A percentile compares a stretch with the other conserved stretches of the same genome.
Evolutionary conservation across 37 sponge, comb jelly and placozoan species (phyloP).

Genomic region (Agelas oroides): DNA sequence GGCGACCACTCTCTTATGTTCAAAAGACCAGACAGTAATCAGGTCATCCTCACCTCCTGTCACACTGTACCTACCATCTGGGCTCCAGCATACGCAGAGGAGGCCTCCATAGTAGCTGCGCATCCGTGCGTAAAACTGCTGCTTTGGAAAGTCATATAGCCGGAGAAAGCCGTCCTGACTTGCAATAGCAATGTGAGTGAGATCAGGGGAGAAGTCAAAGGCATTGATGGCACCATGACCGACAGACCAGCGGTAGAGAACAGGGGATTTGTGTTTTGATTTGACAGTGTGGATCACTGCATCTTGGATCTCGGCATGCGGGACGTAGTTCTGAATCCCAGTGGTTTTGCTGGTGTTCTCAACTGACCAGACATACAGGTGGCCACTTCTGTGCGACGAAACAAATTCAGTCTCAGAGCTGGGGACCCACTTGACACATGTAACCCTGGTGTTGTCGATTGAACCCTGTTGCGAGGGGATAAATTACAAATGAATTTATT

Average conservation of each 20-base stretch:
- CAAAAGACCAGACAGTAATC: constrained; percentile 91
- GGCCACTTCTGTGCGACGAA: constrained; percentile 86
- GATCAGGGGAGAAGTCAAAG: constrained; percentile 92
- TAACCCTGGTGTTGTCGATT: constrained; percentile 74
- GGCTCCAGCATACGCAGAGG: constrained; percentile 97
- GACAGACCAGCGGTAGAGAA: constrained; percentile 58
- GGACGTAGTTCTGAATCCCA: constrained; percentile 11
- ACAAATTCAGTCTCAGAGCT: constrained; percentile 83
- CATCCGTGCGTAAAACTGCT: constrained; percentile 85
- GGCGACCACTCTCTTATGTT: constrained; percentile 72
- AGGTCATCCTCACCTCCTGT: constrained; percentile 98
- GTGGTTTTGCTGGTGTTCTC: constrained; percentile 26
- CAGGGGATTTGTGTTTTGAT: constrained; percentile 37
- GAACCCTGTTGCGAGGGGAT: constrained; percentile 52
- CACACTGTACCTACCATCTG: constrained; percentile 89
- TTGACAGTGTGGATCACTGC: constrained; percentile 57
- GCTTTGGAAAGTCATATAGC: constrained; percentile 77
- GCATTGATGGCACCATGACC: constrained; percentile 81
- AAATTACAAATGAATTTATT: no score
- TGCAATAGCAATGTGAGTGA: constrained; percentile 85
- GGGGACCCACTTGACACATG: constrained; percentile 90
- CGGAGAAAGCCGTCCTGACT: constrained; percentile 95
- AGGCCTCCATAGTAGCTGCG: constrained; percentile 95
- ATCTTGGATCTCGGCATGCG: constrained; percentile 53
- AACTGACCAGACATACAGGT: constrained; percentile 85